Evolutionary conservation across 2,888 invertebrate species (phyloP), one percentile per base, ranked within the genome.

Genomic region (Cotesia congregata): DNA sequence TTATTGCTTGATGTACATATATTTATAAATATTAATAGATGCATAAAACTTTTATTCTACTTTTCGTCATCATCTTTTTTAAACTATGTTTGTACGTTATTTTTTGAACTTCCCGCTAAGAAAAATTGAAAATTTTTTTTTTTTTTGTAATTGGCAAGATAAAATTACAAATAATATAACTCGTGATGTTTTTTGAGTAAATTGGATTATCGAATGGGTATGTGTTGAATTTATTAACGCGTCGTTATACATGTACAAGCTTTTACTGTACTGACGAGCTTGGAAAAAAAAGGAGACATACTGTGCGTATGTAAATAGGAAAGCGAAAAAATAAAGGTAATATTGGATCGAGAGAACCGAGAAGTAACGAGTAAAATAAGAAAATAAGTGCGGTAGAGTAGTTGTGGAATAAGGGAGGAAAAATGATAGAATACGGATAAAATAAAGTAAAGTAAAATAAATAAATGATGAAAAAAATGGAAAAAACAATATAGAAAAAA

Each of bases 401-500:
- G 7, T 12, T 4, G 7, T 65, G 38, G 38, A 38, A 65, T 65
- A 30, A 38, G 38, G 69, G 76, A 75, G 74, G 75, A 69, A 78
- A 76, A 67, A 67, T 74, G 50, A 73, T 76, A 65, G 71, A 72
- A 74, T 77, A 71, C 50, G 30, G 62, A 71, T 50, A 73, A 67
- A 30, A 65, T 70, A 40, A 70, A 72, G 64, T 64, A 68, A 59
- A 69, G 30, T 50, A 50, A 67, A 40, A 38, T 38, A 59, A 38
- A 73, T 41, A 65, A 69, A 61, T 50, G 50, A 20, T 12, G 15
- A 68, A 50, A 72, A 79, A 80, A 80, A 73, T 67, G 73, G 79
- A 77, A 77, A 81, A 77, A 74, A 79, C 82, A 83, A 79, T 81
- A 81, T 72, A 39, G 39, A 61, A 67, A 20, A 74, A 68, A 68